Evolutionary conservation across 1,140 invertebrate genomes (phyloP), one percentile per base, ranked within the genome.

Genomic region (Centruroides vittatus): DNA sequence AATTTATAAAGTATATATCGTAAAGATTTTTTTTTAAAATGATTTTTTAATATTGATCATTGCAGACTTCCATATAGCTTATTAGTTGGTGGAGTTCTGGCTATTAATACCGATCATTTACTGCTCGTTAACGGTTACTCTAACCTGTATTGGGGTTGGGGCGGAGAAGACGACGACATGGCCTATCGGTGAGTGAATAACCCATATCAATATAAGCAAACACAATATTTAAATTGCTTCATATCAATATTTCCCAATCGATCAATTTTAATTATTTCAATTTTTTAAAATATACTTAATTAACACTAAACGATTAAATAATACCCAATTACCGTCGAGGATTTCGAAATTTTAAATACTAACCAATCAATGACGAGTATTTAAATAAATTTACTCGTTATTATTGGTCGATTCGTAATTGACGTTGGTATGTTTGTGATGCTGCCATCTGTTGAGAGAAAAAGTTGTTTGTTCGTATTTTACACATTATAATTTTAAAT

Each of bases 111-210:
- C 12, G 72, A 78, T 13, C 80, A 83, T 66, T 94, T 86, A 72
- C 76, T 82, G 61, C 73, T 75, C 65, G 82, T 90, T 3, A 97
- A 98, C 77, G 93, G 93, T 3, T 95, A 93, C 79, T 90, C 89
- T 10, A 95, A 94, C 76, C 73, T 82, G 46, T 94, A 86, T 75
- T 89, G 82, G 78, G 59, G 59, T 34, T 53, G 52, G 59, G 52
- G 82, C 58, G 89, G 86, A 50, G 89, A 93, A 75, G 89, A 93
- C 74, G 91, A 94, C 76, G 92, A 97, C 73, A 83, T 95, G 69
- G 86, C 83, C 67, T 75, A 66, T 74, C 77, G 72, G 79, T 78
- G 67, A 66, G 72, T 55, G 69, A 63, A 23, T 70, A 47, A 41
- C 41, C 41, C 3, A 8, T 41, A 2, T 41, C 41, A 8, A 41